Base-by-base conservation (phyloP, 2,888 invertebrate species). In the Silvanus unidentatus region DNA sequence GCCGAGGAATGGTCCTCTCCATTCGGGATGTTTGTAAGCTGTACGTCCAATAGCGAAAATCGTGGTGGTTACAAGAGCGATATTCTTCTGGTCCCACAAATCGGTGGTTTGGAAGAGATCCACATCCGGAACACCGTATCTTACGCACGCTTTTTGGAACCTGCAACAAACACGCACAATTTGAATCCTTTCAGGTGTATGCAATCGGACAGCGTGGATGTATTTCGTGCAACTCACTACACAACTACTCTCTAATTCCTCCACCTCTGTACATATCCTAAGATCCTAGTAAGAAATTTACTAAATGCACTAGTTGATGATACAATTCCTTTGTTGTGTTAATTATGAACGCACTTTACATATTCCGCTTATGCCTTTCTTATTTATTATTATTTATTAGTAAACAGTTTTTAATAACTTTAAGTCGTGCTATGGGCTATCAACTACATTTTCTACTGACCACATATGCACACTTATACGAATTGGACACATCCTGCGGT, bases 61-160 rank as follows among this genome's bases (percentile, higher is more conserved):
- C 40, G 91, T 90, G 61, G 84, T 83, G 41, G 94, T 88, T 39
- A 95, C 94, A 45, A 88, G 80, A 28, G 85, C 81, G 53, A 95
- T 88, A 70, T 95, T 94, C 72, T 91, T 90, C 63, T 80, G 81
- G 69, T 95, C 95, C 80, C 88, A 93, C 16, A 96, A 77, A 64
- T 95, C 95, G 0, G 91, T 90, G 1, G 94, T 88, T 73, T 93
- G 91, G 77, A 94, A 94, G 9, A 88, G 77, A 66, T 94, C 94
- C 1, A 84, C 82, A 56, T 89, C 88, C 4, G 88, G 82, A 1
- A 95, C 88, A 41, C 94, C 95, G 61, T 91, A 87, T 60, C 79
- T 81, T 36, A 84, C 77, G 64, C 88, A 88, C 1, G 88, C 90
- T 55, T 84, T 84, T 59, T 89, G 84, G 68, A 94, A 92, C 64